Base-by-base conservation (phyloP, 37 sponge, comb jelly and placozoan species). In the Halichondria panicea region DNA sequence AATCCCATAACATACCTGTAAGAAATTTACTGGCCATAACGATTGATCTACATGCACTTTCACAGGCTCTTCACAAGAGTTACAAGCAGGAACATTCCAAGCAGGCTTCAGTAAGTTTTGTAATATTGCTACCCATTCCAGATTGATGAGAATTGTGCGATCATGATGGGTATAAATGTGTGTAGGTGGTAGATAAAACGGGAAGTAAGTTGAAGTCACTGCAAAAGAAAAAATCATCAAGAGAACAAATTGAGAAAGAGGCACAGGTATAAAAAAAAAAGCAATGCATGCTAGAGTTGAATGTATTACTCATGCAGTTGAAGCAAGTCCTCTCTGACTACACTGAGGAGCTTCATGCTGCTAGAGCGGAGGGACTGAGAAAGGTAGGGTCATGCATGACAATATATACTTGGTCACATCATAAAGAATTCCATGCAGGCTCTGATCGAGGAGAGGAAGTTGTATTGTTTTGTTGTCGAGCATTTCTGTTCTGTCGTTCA, bases 391-490 rank as follows among this genome's bases (percentile, higher is more conserved):
- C 4, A 34, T 5, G 7, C 42, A 21, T 27, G 7, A 46, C 31
- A 30, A 13, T n/a, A 24, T 60, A 60, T 21, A n/a, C 30, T 60
- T 60, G 25, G 9, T 19, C 13, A 31, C 6, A 7, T 68, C 39
- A 25, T 43, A 25, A 24, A 24, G 15, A 21, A 11, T 11, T 48
- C 13, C 15, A 48, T 58, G 19, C n/a, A 89, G 90, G 85, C 90
- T 12, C 85, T 89, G 25, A 40, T 80, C 28, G 90, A 89, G 38
- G 85, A 89, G 66, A 68, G 81, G 38, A 89, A 80, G 76, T 44
- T 89, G 35, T 89, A 84, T 77, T 84, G 85, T 39, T 89, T 89
- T 60, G 40, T 75, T 3, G 28, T 89, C 39, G 85, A 89, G 9
- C 90, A 84, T 37, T 52, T 81, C 37, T 81, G 81, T 41, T n/a